Evolutionary conservation across 2,113 vertebrate species (phyloP).

Genomic region (Caretta caretta): DNA sequence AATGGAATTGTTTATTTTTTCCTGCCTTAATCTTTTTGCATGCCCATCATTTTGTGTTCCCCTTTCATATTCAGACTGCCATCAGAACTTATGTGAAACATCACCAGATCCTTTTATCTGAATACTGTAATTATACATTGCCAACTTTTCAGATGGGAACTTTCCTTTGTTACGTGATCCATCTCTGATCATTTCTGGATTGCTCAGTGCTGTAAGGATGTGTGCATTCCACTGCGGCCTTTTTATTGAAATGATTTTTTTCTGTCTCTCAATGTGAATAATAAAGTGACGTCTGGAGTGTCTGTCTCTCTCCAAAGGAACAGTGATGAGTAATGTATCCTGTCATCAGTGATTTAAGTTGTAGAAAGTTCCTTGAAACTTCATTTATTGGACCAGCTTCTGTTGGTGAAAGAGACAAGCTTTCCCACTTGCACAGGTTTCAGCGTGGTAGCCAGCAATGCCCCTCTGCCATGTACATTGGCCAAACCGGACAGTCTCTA

Average conservation of each 20-base stretch:
- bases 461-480: no score
- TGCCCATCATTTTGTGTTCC: constrained; percentile 1
- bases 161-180: constrained; percentile 49
- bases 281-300: constrained; percentile 12
- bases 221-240: not conserved
- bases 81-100: constrained; percentile 30
- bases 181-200: constrained; percentile 55
- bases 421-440: not conserved
- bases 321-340: not conserved
- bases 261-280: constrained; percentile 29
- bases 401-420: not conserved
- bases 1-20: not conserved
- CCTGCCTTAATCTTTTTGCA: constrained; percentile 1
- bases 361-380: not conserved
- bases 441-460: no score
- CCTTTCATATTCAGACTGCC: constrained; percentile 56
- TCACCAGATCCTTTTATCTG: constrained; percentile 58
- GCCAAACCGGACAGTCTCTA: no score
- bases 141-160: constrained; percentile 45
- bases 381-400: not conserved
- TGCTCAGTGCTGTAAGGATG: constrained; percentile 12
- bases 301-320: constrained; percentile 5
- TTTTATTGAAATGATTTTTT: constrained; percentile 44
- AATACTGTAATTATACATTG: constrained; percentile 52
- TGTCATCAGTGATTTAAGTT: constrained; percentile 4